Conservation (phyloP, 1,140 invertebrate genomes). For the Bombus cullumanus region DNA sequence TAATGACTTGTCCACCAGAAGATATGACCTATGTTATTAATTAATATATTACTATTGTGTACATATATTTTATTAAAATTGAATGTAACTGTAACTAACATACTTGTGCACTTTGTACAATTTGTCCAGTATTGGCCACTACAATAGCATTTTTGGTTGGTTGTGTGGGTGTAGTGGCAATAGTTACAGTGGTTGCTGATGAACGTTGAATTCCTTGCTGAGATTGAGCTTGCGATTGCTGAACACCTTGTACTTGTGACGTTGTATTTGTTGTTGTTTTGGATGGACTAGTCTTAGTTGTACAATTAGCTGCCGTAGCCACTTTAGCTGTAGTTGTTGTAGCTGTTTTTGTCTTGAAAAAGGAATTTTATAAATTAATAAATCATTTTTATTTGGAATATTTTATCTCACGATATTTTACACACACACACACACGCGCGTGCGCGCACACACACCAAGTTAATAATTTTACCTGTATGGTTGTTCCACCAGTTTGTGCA, state of each 20-base stretch:
- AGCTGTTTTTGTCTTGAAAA: conserved; percentile 50
- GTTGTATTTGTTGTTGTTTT: conserved; percentile 63
- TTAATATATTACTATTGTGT: not conserved
- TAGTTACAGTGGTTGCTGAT: conserved; percentile 66
- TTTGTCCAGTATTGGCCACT: conserved; percentile 78
- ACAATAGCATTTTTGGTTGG: conserved; percentile 76
- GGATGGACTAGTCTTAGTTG: conserved; percentile 68
- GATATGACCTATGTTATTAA: conserved; percentile 81
- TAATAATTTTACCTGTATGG: conserved; percentile 21
- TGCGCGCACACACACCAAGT: not conserved
- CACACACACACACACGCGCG: not conserved
- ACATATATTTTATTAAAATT: not conserved
- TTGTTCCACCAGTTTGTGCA: conserved; percentile 56
- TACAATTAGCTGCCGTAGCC: conserved; percentile 47
- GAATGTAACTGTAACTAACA: not conserved
- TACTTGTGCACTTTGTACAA: conserved; percentile 77
- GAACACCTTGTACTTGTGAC: conserved; percentile 58
- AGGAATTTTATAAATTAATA: not conserved
- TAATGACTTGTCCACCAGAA: conserved; percentile 76
- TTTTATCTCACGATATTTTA: not conserved
- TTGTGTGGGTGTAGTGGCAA: conserved; percentile 62
- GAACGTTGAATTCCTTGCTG: conserved; percentile 71
- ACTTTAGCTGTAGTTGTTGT: conserved; percentile 52
- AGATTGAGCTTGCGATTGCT: conserved; percentile 71
- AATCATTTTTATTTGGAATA: not conserved